Base-by-base conservation (phyloP, 2,888 invertebrate species). In the Ernsta delagoae region DNA sequence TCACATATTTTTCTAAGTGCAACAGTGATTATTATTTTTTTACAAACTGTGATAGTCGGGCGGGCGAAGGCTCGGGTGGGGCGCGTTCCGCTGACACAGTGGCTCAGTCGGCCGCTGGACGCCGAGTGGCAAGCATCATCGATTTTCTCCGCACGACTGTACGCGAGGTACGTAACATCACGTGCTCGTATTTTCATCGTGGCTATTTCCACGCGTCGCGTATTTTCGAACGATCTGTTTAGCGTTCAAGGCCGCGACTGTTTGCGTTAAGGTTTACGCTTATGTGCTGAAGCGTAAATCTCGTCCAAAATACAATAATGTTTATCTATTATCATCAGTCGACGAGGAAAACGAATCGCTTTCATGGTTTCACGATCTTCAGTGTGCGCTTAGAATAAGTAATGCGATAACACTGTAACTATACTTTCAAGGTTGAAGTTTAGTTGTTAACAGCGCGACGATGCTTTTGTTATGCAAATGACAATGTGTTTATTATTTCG, bases 81-180 rank as follows among this genome's bases (percentile, higher is more conserved):
- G 92, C 92, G 90, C 87, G 90, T 86, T 85, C 89, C 80, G 87
- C 90, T 94, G 93, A 93, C 94, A 93, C 89, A 91, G 89, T 94
- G 94, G 94, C 94, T 94, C 94, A 94, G 94, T 94, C 87, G 85
- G 88, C 88, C 86, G 86, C 85, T 89, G 91, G 90, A 88, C 91
- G 90, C 87, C 88, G 88, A 90, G 92, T 92, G 87, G 87, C 90
- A 90, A 92, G 88, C 91, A 91, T 84, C 91, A 92, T 92, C 89
- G 92, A 92, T 92, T 90, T 90, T 90, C 91, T 86, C 82, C 87
- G 87, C 85, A 89, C 87, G 83, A 79, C 85, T 80, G 82, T 87
- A 86, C 88, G 83, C 86, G 87, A 92, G 92, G 92, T 92, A 92
- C 85, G 92, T 92, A 87, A 81, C 78, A 84, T 92, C 92, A 92